phyloP scores from a whole-genome alignment of 2,797 vertebrate species.

The Stomatorhinus walkeri region DNA sequence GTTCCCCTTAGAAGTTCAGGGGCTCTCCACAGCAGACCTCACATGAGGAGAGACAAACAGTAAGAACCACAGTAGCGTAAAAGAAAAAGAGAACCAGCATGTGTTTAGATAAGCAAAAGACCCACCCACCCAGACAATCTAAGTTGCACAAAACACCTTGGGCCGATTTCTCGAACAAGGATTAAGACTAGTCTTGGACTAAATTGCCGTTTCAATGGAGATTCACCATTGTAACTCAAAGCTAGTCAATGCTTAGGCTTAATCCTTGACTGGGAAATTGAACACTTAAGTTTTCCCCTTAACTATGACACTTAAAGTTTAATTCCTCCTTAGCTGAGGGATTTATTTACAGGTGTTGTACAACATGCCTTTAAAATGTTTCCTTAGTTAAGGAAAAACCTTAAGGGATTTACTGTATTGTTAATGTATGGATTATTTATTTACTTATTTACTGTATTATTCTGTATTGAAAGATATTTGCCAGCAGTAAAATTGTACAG shows the following conservation, averaged over 20 bases:
- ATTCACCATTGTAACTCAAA: no score
- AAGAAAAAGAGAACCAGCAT: neutral
- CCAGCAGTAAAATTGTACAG: neutral
- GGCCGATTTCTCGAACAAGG: no score
- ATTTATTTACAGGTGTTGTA: neutral
- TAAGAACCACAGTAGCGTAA: neutral
- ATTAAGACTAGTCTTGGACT: no score
- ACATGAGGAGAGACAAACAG: neutral
- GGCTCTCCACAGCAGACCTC: conserved; percentile 40
- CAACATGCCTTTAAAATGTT: neutral
- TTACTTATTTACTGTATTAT: neutral
- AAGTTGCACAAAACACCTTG: neutral
- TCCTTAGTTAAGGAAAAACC: neutral
- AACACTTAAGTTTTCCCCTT: neutral
- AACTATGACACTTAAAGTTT: neutral
- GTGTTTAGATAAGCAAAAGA: neutral
- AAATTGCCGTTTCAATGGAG: no score
- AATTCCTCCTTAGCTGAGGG: neutral
- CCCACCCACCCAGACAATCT: neutral
- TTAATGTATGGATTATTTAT: neutral
- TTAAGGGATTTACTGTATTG: neutral
- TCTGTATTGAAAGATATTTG: neutral
- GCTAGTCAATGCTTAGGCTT: no score
- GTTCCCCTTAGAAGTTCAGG: conserved; percentile 40
- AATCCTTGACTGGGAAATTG: no score